Conservation (phyloP, 2,888 invertebrate species). For the Raillietiella orientalis region DNA sequence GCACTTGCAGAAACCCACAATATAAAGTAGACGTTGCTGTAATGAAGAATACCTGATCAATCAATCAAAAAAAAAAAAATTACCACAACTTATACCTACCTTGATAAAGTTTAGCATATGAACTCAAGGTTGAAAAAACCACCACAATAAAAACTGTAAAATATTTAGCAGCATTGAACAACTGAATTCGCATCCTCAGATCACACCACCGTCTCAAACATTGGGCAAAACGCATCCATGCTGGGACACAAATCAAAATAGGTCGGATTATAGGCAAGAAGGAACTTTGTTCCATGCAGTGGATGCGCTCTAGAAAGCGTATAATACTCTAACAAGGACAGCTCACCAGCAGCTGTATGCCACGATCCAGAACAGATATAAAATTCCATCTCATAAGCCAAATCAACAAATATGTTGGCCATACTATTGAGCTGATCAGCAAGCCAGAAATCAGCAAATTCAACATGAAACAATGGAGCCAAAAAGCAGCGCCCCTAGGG, state of each 20-base stretch:
- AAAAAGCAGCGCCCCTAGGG: conserved; percentile 12
- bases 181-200: too few relatives aligned
- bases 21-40: too few relatives aligned
- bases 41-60: too few relatives aligned
- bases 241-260: conserved; percentile 64
- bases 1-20: conserved; percentile 11
- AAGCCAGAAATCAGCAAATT: conserved; percentile 20
- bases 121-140: too few relatives aligned
- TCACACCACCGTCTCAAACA: conserved; percentile 83
- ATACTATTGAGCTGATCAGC: conserved; percentile 18
- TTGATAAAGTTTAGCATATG: too few relatives aligned
- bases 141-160: too few relatives aligned
- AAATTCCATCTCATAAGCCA: conserved; percentile 12
- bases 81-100: background rate
- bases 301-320: too few relatives aligned
- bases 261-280: conserved; percentile 51
- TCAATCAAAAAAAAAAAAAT: conserved; percentile 11
- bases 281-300: too few relatives aligned
- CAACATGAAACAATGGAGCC: conserved; percentile 17
- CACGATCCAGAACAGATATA: too few relatives aligned
- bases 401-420: conserved; percentile 11
- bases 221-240: conserved; percentile 92
- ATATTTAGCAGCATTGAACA: too few relatives aligned
- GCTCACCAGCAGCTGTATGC: too few relatives aligned
- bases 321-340: too few relatives aligned